Percentiles rank a stretch among this genome's conserved stretches.
Evolutionary conservation across 2,113 vertebrate species (phyloP).

Genomic region (Oreotrochilus melanogaster): DNA sequence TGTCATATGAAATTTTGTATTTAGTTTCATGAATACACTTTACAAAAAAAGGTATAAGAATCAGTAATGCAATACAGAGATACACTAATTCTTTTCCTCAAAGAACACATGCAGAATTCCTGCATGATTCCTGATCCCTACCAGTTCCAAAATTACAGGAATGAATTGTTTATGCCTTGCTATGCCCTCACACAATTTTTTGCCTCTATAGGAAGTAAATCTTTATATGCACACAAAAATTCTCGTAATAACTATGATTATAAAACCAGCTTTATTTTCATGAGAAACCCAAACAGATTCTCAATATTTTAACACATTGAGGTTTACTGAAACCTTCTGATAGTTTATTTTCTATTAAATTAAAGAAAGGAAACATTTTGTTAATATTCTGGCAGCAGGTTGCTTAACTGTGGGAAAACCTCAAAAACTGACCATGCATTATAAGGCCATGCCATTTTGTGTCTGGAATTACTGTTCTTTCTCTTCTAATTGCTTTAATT

Average conservation of each 20-base stretch:
- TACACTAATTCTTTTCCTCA: not conserved
- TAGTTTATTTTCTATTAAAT: not conserved
- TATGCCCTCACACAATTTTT: not conserved
- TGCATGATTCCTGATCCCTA: not conserved
- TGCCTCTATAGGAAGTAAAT: not conserved
- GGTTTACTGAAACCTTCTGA: not conserved
- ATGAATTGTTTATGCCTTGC: not conserved
- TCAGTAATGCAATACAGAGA: not conserved
- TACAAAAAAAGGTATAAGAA: not conserved
- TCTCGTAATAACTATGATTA: not conserved
- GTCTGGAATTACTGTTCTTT: conserved; percentile 26
- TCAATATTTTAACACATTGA: not conserved
- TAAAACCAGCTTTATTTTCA: not conserved
- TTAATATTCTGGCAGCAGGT: not conserved
- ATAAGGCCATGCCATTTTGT: conserved; percentile 4
- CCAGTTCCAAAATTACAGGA: not conserved
- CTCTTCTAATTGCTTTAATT: conserved; percentile 64
- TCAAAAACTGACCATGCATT: not conserved
- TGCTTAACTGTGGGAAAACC: not conserved
- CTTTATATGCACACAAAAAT: not conserved
- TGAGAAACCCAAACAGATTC: not conserved
- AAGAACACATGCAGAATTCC: not conserved
- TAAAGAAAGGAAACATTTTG: not conserved
- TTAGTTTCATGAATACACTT: not conserved
- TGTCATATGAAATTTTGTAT: not conserved